Percentiles rank a stretch among this genome's conserved stretches.
Conservation (phyloP, 1,140 invertebrate species). For the Papilio helenus region DNA sequence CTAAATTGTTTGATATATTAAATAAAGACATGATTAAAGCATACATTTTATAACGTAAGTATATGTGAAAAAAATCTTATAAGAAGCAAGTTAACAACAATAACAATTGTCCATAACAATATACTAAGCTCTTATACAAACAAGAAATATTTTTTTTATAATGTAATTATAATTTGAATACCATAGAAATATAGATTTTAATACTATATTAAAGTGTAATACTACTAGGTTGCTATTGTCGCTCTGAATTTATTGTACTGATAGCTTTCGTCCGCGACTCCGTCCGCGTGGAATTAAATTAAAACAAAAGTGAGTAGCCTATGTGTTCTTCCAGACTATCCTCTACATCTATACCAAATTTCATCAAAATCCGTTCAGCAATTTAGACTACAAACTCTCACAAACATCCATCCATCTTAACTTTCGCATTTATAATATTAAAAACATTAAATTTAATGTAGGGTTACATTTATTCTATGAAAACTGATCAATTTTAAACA, state of each 20-base stretch:
- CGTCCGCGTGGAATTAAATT: too few relatives aligned
- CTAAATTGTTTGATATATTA: neutral
- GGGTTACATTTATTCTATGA: neutral
- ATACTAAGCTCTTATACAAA: neutral
- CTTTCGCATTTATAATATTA: too few relatives aligned
- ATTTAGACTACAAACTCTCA: too few relatives aligned
- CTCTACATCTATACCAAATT: too few relatives aligned
- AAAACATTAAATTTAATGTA: too few relatives aligned
- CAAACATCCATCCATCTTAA: too few relatives aligned
- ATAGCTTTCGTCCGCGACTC: too few relatives aligned
- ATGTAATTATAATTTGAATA: neutral
- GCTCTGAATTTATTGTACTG: neutral
- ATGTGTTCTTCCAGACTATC: too few relatives aligned
- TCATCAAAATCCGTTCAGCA: too few relatives aligned
- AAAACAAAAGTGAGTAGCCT: too few relatives aligned
- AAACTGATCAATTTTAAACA: neutral
- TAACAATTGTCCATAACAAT: neutral
- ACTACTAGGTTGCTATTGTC: neutral
- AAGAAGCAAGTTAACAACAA: neutral
- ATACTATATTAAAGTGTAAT: neutral
- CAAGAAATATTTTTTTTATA: too few relatives aligned
- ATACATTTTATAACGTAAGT: neutral
- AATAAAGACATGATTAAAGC: neutral
- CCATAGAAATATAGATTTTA: neutral
- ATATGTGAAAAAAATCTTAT: neutral